Percentiles rank a stretch among this genome's conserved stretches.
Evolutionary conservation across 2,888 invertebrate genomes (phyloP).

Genomic region (Cinara cedri): DNA sequence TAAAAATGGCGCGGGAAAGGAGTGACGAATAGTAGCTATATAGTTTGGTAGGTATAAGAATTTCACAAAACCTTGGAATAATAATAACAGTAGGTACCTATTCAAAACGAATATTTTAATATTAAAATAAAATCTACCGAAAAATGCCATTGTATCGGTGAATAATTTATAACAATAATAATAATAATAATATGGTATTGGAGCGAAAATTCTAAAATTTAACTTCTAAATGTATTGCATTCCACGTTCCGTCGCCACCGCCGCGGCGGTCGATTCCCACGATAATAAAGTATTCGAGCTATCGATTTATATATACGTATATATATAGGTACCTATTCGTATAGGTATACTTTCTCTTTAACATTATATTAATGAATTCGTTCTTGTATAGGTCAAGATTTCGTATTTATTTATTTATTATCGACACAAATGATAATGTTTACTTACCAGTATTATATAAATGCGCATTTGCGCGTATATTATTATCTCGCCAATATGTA

Average conservation of each 20-base stretch:
- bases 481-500: no score
- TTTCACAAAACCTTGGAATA: constrained; percentile 34
- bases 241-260: constrained; percentile 27
- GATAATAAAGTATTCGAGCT: constrained; percentile 31
- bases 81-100: no score
- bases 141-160: constrained; percentile 35
- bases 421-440: no score
- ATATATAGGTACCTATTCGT: no score
- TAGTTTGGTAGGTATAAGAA: constrained; percentile 3
- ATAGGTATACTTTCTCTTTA: constrained; percentile 42
- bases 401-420: constrained; percentile 37
- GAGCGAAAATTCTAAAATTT: constrained; percentile 37
- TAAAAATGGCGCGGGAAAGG: no score
- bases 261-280: constrained; percentile 27
- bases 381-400: constrained; percentile 49
- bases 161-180: not conserved
- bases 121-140: constrained; percentile 28
- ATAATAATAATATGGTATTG: not conserved
- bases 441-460: no score
- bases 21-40: no score
- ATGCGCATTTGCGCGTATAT: no score
- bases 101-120: constrained; percentile 6
- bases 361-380: constrained; percentile 32
- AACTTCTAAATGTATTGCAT: constrained; percentile 35
- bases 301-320: not conserved